Evolutionary conservation across 2,113 vertebrate genomes (phyloP).

Genomic region (Ovis canadensis): DNA sequence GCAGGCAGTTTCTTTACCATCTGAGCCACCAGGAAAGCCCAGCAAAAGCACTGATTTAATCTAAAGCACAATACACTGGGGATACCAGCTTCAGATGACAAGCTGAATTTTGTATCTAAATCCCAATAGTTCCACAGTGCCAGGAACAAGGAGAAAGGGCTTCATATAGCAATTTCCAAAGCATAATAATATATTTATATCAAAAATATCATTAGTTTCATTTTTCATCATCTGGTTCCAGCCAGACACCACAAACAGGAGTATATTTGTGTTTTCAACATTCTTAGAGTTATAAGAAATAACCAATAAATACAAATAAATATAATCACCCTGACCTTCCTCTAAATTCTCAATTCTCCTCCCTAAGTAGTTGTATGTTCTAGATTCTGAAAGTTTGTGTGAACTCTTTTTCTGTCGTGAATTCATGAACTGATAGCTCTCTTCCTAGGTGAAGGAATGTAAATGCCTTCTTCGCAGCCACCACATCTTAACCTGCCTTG

Average conservation of each 20-base stretch:
- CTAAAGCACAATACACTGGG: background rate
- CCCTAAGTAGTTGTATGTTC: background rate
- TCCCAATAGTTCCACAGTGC: background rate
- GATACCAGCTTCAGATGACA: background rate
- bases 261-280: background rate
- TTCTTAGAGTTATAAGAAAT: background rate
- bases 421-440: background rate
- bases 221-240: background rate
- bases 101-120: background rate
- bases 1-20: background rate
- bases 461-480: background rate
- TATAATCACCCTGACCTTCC: background rate
- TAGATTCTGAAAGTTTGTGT: background rate
- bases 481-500: background rate
- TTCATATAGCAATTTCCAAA: background rate
- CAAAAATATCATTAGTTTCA: background rate
- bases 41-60: background rate
- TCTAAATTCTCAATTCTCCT: background rate
- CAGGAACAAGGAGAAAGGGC: background rate
- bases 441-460: background rate
- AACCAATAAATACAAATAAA: background rate
- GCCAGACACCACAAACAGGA: background rate
- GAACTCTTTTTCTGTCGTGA: background rate
- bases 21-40: background rate
- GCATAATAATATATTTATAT: background rate